Base-by-base conservation (phyloP, 2,797 vertebrate genomes). In the Diceros bicornis region DNA sequence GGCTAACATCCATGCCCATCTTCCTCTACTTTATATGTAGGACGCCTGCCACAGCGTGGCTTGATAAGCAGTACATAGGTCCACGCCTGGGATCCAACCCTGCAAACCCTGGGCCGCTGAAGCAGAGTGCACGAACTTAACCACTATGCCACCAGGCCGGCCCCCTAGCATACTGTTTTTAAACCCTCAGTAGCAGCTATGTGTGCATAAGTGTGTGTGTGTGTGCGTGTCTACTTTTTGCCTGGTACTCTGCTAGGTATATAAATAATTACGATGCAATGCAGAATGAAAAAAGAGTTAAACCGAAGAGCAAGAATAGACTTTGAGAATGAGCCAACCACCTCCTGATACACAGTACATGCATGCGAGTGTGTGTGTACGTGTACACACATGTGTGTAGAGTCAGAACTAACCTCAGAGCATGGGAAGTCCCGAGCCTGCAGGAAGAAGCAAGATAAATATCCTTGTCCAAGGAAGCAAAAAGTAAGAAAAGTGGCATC, bases 271-370 rank as follows among this genome's bases (percentile, higher is more conserved):
- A 74, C 18, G 25, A 21, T 77, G 14, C 12, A 95, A 96, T 83
- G 55, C 4, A 69, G 61, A 93, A 86, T 14, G n/a, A 57, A 81
- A 66, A 57, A n/a, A 62, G 52, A 68, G 52, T 50, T 81, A 74
- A 75, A 90, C 20, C 69, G 59, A 94, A 27, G 9, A 90, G 14
- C 32, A 94, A 96, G 79, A 91, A 82, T 7, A 75, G 57, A 68
- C 18, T 71, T 44, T 85, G 44, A 82, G 25, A 86, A 41, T 69
- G 34, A 81, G 27, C 17, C 94, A 90, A 34, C 44, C 27, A 41
- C 27, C 4, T 37, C 13, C 41, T 29, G 16, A 18, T 47, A 59
- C 37, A 23, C 77, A 77, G 27, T 25, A 32, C 27, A 13, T 34
- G 50, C 13, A 10, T 10, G 9, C 11, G 8, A 16, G 21, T 10